Evolutionary conservation across 2,797 vertebrate genomes (phyloP).

Genomic region (Sebastes goodei): DNA sequence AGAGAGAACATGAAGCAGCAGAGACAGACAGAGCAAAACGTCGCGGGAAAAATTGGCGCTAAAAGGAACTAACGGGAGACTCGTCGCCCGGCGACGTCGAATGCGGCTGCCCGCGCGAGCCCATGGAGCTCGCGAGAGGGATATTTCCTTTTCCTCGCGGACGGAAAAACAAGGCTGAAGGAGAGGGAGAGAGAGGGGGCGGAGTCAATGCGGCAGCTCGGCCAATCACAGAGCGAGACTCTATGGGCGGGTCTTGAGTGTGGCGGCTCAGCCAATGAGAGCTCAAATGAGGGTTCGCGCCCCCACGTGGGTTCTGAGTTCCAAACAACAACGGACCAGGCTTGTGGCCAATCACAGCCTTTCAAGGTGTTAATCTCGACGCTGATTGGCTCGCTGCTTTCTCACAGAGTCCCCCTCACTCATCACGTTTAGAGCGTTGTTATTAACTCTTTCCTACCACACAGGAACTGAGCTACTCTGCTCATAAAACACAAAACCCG

Average conservation of each 20-base stretch:
- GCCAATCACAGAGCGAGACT: slow-evolving; percentile 61
- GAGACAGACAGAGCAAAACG: slow-evolving; percentile 10
- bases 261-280: slow-evolving; percentile 52
- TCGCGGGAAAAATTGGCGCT: slow-evolving; percentile 35
- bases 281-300: not conserved
- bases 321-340: slow-evolving; percentile 55
- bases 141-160: slow-evolving; percentile 80
- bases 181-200: not conserved
- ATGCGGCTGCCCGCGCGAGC: slow-evolving; percentile 67
- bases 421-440: slow-evolving; percentile 73
- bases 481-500: slow-evolving; percentile 68
- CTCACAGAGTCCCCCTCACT: slow-evolving; percentile 76
- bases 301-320: slow-evolving; percentile 82
- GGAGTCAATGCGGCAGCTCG: not conserved
- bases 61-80: slow-evolving; percentile 30
- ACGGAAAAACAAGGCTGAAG: slow-evolving; percentile 72
- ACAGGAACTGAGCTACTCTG: slow-evolving; percentile 52
- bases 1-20: slow-evolving; percentile 30
- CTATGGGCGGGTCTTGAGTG: slow-evolving; percentile 36
- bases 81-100: slow-evolving; percentile 25
- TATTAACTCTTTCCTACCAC: slow-evolving; percentile 84
- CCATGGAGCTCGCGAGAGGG: slow-evolving; percentile 73
- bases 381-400: slow-evolving; percentile 78
- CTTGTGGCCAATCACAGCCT: slow-evolving; percentile 71
- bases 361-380: slow-evolving; percentile 80